Evolutionary conservation across 2,113 vertebrate genomes (phyloP), one percentile per base, ranked within the genome.

Genomic region (Anoura caudifer): DNA sequence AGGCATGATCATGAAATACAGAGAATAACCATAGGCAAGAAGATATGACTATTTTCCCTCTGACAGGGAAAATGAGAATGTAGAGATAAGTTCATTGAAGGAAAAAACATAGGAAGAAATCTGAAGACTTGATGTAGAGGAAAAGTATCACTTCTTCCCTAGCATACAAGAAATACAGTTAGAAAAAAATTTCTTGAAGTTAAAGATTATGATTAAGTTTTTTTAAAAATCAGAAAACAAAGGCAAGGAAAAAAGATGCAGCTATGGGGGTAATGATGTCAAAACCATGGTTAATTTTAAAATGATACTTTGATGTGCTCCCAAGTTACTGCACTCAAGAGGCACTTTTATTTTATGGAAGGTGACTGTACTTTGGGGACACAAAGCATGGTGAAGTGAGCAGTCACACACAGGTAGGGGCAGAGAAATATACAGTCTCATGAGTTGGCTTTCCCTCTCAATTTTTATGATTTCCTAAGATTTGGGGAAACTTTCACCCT

Each of bases 141-240:
- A 67, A 87, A 87, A 87, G 17, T 47, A 81, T 54, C 43, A 67
- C 6, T 81, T 80, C 59, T 76, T 88, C 36, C 20, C 31, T 31
- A 31, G 33, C n/a, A 63, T 17, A 54, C 28, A 75, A 50, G 36
- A 90, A 80, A 82, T 43, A 79, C 1, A 76, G 33, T 24, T 31
- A 85, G 14, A 15, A 87, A 75, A 72, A 84, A 22, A 84, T 26
- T 91, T 31, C 88, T 65, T 87, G 92, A 89, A 94, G 20, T 47
- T 87, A 94, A 90, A 50, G 50, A 86, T 90, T 91, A 56, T 67
- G 87, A 56, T 87, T 94, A 92, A 95, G 47, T 15, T 81, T 75
- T 69, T 47, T 14, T 79, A 79, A 83, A 75, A 47, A 73, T 45
- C 38, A 15, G n/a, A 76, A 82, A 77, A 79, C 5, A 41, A 86